Evolutionary conservation across 2,113 vertebrate genomes (phyloP), one percentile per base, ranked within the genome.

Genomic region (Motacilla alba): DNA sequence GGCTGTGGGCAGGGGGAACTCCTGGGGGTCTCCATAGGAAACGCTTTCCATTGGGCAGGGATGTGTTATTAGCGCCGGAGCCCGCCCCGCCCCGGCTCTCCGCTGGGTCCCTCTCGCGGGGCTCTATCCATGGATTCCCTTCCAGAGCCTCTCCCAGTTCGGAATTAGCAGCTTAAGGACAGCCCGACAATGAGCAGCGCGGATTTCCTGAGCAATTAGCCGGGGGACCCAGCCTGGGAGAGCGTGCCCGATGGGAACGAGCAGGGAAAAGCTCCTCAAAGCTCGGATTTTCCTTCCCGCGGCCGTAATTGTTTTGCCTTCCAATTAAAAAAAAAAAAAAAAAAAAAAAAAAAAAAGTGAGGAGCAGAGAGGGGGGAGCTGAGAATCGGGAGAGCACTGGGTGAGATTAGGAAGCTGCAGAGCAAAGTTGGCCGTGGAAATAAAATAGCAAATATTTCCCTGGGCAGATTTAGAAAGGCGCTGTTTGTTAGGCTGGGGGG

Each of bases 11-110:
- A 66, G 72, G 95, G 95, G 96, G 81, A 93, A 86, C 94, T 50
- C 94, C 83, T 86, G 97, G 96, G 97, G 98, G 97, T 97, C 98
- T 98, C 95, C 76, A 53, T 94, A 93, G 97, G 97, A 97, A 97
- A 79, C 91, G 97, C 83, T 97, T 96, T 82, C 97, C 96, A 98
- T 97, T 98, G 98, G 98, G 95, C 87, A 93, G 94, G 89, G 95
- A 37, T 64, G 83, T n/a, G 70, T 89, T 94, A 81, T 89, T 75
- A 94, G 90, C 8, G 74, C 43, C 35, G 62, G 47, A 92, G 89
- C 94, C 96, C 89, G 93, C 96, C 94, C 96, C 53, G 27, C 53
- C 75, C 47, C 74, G 4, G n/a, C 15, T 20, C 91, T 47, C 52
- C 10, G 68, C 90, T 7, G 53, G 68, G 83, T 95, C 74, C 90